Conservation (phyloP, 1,140 invertebrate genomes). For the Wasmannia auropunctata region DNA sequence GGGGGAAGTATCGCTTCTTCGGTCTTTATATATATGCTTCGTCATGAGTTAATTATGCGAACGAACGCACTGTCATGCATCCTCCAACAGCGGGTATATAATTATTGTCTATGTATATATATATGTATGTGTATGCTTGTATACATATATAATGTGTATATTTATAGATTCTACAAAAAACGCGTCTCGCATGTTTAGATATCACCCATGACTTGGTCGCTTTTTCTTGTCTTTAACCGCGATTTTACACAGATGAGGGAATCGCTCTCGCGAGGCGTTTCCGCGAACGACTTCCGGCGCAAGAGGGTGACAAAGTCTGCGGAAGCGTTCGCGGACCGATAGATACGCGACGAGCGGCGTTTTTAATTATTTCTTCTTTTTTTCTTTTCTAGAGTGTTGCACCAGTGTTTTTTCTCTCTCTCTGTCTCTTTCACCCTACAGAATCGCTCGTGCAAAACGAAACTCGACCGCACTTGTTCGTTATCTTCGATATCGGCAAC, state of each 20-base stretch:
- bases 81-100: slow-evolving; percentile 65
- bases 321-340: not conserved
- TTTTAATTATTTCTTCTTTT: not conserved
- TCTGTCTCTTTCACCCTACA: too few relatives aligned
- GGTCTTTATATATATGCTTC: not conserved
- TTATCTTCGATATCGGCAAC: slow-evolving; percentile 21
- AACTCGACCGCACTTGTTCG: not conserved
- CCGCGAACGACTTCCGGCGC: not conserved
- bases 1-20: slow-evolving; percentile 48
- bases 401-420: not conserved
- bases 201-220: slow-evolving; percentile 38
- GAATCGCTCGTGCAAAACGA: not conserved
- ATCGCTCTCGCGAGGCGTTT: not conserved
- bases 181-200: slow-evolving; percentile 20
- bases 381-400: not conserved
- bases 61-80: slow-evolving; percentile 52
- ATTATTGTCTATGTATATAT: slow-evolving; percentile 75
- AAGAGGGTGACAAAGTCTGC: not conserved
- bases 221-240: slow-evolving; percentile 5
- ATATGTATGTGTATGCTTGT: not conserved
- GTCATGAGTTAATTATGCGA: slow-evolving; percentile 50
- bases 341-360: not conserved
- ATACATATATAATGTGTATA: slow-evolving; percentile 39
- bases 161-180: slow-evolving; percentile 69
- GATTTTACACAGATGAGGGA: slow-evolving; percentile 35